Evolutionary conservation across 1,140 invertebrate species (phyloP).

Genomic region (Drosophila parvula): DNA sequence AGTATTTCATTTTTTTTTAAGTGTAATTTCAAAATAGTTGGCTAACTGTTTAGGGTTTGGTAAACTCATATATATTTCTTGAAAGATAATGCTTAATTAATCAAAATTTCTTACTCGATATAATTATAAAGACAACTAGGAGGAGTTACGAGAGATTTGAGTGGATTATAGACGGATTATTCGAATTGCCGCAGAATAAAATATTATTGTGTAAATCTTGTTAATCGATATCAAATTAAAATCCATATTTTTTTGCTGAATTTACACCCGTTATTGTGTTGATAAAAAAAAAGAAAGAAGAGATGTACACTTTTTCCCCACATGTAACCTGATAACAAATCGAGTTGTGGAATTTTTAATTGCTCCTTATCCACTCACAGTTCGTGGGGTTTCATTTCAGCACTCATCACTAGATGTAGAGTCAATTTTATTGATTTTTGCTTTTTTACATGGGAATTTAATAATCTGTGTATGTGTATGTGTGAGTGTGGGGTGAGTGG

Average conservation of each 20-base stretch:
- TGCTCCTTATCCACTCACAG: conserved; percentile 31
- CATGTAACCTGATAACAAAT: conserved; percentile 36
- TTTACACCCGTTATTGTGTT: not conserved
- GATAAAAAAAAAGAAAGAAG: not conserved
- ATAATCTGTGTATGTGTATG: conserved; percentile 47
- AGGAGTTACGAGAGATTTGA: not conserved
- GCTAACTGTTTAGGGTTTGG: no score
- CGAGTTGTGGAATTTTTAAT: conserved; percentile 40
- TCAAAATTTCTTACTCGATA: not conserved
- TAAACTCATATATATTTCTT: not conserved
- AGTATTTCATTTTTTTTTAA: not conserved
- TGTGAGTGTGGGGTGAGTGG: conserved; percentile 1
- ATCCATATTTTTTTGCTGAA: conserved; percentile 1
- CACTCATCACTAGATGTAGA: conserved; percentile 40
- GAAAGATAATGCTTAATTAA: no score
- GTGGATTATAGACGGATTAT: not conserved
- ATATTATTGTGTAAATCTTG: not conserved
- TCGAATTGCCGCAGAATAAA: not conserved
- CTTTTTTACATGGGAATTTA: conserved; percentile 70
- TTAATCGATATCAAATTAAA: not conserved
- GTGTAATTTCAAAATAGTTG: no score
- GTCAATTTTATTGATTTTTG: conserved; percentile 78
- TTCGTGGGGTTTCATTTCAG: conserved; percentile 11
- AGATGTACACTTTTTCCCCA: not conserved
- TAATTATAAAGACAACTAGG: fast-evolving